These are phyloP conservation scores for Turdus rufiventris DNA, from an alignment of 2,113 vertebrate genomes.

Conservation along the genomic window DNA sequence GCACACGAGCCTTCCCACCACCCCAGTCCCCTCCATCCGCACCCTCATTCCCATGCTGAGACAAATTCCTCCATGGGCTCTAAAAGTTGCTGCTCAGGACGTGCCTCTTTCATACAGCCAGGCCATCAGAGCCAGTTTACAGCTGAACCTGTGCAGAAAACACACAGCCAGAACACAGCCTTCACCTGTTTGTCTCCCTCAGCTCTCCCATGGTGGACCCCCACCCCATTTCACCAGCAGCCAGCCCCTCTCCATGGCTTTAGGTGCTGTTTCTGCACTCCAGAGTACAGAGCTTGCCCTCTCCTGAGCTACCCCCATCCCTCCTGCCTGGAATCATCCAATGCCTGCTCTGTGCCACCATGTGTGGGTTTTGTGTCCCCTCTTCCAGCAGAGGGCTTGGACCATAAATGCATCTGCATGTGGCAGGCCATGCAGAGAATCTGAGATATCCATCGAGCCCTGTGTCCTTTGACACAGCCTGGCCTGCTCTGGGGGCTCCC, in stretches of 20 bases:
- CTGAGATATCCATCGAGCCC: accelerated
- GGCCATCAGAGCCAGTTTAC: neutral
- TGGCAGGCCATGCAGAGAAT: accelerated
- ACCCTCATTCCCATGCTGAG: neutral
- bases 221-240: neutral
- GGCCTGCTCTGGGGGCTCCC: accelerated
- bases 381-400: neutral
- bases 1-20: neutral
- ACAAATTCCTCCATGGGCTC: neutral
- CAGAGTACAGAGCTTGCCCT: neutral
- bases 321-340: neutral
- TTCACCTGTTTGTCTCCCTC: neutral
- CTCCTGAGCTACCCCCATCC: neutral
- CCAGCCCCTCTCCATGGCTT: neutral
- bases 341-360: neutral
- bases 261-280: neutral
- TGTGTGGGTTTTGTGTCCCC: neutral
- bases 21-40: neutral
- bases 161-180: neutral
- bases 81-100: neutral
- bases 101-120: neutral
- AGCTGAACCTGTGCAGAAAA: neutral
- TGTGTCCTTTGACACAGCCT: neutral
- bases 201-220: no score
- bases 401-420: neutral